Percentiles rank a stretch among this genome's conserved stretches.
These are phyloP conservation scores for Apeltes quadracus DNA, from an alignment of 2,113 vertebrate species.

Conservation along the genomic window DNA sequence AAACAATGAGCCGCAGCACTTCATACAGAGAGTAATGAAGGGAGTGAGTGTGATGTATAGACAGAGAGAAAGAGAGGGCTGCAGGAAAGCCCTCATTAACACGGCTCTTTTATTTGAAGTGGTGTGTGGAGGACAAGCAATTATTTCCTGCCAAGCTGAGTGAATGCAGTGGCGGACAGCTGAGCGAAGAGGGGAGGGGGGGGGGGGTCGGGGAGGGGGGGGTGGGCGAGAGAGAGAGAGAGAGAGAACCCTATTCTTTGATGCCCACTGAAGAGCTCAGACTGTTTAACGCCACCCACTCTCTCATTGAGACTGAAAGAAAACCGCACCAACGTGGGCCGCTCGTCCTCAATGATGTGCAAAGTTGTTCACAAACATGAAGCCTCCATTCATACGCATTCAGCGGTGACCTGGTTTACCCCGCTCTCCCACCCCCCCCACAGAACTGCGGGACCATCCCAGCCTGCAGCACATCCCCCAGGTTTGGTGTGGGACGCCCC, in stretches of 20 bases:
- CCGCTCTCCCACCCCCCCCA: not conserved
- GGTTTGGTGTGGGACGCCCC: conserved; percentile 29
- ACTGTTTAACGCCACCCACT: conserved; percentile 37
- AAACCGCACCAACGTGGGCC: not conserved
- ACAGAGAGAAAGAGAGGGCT: conserved; percentile 41
- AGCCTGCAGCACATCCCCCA: conserved; percentile 23
- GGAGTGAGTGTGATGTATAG: conserved; percentile 29
- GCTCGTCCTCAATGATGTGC: conserved; percentile 3
- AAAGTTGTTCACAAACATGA: conserved; percentile 16
- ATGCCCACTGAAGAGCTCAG: conserved; percentile 21
- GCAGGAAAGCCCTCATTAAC: conserved; percentile 81
- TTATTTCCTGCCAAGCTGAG: conserved; percentile 73
- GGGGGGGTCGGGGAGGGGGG: too few relatives aligned
- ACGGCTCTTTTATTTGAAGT: conserved; percentile 75
- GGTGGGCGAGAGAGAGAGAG: not conserved
- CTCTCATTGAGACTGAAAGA: conserved; percentile 38
- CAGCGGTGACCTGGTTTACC: not conserved
- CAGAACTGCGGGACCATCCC: conserved; percentile 2
- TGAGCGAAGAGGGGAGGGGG: conserved; percentile 25
- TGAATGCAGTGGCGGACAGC: conserved; percentile 57
- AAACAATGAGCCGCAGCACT: conserved; percentile 61
- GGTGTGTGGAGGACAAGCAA: conserved; percentile 73
- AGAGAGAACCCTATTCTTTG: conserved; percentile 32
- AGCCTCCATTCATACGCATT: not conserved
- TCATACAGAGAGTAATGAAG: conserved; percentile 46